phyloP scores from a whole-genome alignment of 2,888 invertebrate species.

The Gortyna flavago region DNA sequence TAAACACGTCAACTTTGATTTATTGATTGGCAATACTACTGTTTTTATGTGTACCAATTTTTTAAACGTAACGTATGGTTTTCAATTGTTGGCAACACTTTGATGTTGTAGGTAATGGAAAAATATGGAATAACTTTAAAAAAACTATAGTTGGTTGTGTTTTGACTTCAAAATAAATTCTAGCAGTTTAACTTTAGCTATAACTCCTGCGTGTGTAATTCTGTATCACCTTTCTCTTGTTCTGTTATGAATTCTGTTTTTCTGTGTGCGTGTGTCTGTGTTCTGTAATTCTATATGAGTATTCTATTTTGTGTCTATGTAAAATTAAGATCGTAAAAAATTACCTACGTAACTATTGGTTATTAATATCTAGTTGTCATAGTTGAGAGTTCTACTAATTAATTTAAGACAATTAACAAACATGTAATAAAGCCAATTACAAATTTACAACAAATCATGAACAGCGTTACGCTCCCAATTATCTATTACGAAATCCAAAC shows the following conservation, averaged over 20 bases:
- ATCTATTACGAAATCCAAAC: constrained; percentile 14
- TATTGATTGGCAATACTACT: constrained; percentile 51
- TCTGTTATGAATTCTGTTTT: background rate
- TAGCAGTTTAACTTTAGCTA: too few relatives aligned
- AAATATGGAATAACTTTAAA: background rate
- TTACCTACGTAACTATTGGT: too few relatives aligned
- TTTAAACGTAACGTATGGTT: constrained; percentile 4
- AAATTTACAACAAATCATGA: background rate
- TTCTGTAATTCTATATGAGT: background rate
- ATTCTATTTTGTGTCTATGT: background rate
- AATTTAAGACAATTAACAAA: background rate
- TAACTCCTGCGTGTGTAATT: background rate
- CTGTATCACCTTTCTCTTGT: background rate
- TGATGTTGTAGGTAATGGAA: background rate
- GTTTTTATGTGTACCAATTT: constrained; percentile 30
- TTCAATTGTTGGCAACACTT: background rate
- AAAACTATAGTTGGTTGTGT: background rate
- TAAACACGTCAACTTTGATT: constrained; percentile 55
- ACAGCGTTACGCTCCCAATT: constrained; percentile 3
- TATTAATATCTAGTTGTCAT: background rate
- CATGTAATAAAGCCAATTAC: background rate
- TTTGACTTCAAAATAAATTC: background rate
- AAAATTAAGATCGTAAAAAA: background rate
- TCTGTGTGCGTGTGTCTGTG: background rate
- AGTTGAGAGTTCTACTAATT: background rate